Conservation (phyloP, 2,888 invertebrate species). For the Mechanitis mazaeus region DNA sequence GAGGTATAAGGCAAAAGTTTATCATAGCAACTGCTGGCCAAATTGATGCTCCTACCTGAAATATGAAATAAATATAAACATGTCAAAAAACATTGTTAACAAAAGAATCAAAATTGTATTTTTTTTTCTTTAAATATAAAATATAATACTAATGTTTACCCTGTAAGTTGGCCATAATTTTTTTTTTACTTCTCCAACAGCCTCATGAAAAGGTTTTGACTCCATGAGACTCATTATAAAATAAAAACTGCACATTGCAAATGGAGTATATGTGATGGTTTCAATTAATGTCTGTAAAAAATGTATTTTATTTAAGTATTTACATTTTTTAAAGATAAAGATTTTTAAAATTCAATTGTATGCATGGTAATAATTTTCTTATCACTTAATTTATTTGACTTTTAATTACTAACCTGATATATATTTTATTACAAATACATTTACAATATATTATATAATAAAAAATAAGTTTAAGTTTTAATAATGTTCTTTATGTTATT, state of each 20-base stretch:
- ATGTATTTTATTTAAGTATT: conserved; percentile 7
- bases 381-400: too few species aligned
- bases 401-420: too few species aligned
- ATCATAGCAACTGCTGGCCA: conserved; percentile 86
- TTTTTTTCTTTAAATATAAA: too few species aligned
- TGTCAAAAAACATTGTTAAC: too few species aligned
- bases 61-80: conserved; percentile 21
- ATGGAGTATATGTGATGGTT: conserved; percentile 85
- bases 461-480: background rate
- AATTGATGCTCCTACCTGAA: conserved; percentile 81
- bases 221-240: conserved; percentile 86
- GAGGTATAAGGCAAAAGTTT: conserved; percentile 83
- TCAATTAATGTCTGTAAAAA: conserved; percentile 82
- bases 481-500: too few species aligned
- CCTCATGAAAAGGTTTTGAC: conserved; percentile 79
- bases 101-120: too few species aligned
- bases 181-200: conserved; percentile 80
- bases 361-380: too few species aligned
- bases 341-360: background rate
- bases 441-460: background rate
- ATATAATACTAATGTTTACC: conserved; percentile 52
- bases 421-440: too few species aligned
- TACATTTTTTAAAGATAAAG: conserved; percentile 9
- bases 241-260: conserved; percentile 86
- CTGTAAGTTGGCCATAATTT: conserved; percentile 87